Base-by-base conservation (phyloP, 2,888 invertebrate species). In the Mythimna impura region DNA sequence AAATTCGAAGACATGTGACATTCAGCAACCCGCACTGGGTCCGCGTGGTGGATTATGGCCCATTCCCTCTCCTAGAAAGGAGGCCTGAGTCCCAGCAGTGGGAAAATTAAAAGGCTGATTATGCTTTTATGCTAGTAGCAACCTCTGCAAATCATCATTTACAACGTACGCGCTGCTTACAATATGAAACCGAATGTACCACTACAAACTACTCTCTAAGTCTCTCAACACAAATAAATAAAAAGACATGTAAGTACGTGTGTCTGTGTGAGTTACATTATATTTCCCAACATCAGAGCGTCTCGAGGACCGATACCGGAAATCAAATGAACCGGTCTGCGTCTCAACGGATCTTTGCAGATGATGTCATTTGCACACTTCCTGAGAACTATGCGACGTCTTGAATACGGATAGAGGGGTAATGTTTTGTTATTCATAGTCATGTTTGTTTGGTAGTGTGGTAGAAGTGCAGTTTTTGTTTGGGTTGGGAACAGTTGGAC, bases 251-350 rank as follows among this genome's bases (percentile, higher is more conserved):
- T 63, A 62, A 52, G 36, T 36, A 36, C 58, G 40, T 50, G 34
- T 76, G 67, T 62, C 5, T 81, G 70, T 81, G 58, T 71, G 65
- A 63, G 71, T 68, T 63, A 81, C 68, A 73, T 81, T 81, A 81
- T 68, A 81, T 81, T 81, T 81, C 78, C 71, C 47, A 54, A 80
- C 80, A 76, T 77, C 77, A 80, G 64, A 20, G 81, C 68, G 80
- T 73, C 67, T 65, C 66, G 64, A 79, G 80, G 83, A 85, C 79
- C 79, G 88, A 83, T 82, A 34, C 77, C 89, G 93, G 93, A 93
- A 93, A 93, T 93, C 91, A 92, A 92, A 92, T 92, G 91, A 91
- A 87, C 78, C 85, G 89, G 89, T 89, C 88, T 88, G 83, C 86
- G 89, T 88, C 88, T 89, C 87, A 85, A 86, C 90, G 93, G 93